Evolutionary conservation across 2,797 vertebrate species (phyloP).

Genomic region (Gallinago nigripennis): DNA sequence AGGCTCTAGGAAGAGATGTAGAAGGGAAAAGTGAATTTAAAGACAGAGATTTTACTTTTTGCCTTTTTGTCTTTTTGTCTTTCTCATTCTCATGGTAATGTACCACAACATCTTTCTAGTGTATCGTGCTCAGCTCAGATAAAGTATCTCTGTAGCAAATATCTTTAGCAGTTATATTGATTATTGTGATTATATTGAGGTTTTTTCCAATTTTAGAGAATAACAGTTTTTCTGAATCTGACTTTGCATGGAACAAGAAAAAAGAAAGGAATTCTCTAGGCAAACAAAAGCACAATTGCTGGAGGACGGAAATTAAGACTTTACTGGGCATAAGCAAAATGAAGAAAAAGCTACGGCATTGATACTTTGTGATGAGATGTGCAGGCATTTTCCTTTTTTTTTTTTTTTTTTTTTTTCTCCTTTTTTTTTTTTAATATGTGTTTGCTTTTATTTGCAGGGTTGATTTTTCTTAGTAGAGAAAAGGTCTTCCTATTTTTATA

Average conservation of each 20-base stretch:
- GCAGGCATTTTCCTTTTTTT: neutral
- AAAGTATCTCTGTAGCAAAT: neutral
- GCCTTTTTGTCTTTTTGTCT: neutral
- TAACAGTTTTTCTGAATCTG: neutral
- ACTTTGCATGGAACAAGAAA: neutral
- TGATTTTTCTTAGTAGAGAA: neutral
- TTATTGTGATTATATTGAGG: neutral
- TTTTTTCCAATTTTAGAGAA: accelerated
- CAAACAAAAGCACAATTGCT: neutral
- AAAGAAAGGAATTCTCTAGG: neutral
- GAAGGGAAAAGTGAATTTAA: neutral
- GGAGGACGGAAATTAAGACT: neutral
- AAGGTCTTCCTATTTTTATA: neutral
- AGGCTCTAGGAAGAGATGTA: neutral
- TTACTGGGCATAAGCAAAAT: neutral
- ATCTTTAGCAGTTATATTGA: neutral
- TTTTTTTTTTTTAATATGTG: accelerated
- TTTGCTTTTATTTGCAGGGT: neutral
- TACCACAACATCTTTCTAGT: neutral
- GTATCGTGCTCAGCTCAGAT: neutral
- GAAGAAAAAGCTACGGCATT: neutral
- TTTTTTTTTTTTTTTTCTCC: neutral
- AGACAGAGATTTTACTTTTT: neutral
- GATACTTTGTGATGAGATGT: neutral
- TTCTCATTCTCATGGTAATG: neutral